Evolutionary conservation across 2,113 vertebrate species (phyloP), one percentile per base, ranked within the genome.

Genomic region (Catagonus wagneri): DNA sequence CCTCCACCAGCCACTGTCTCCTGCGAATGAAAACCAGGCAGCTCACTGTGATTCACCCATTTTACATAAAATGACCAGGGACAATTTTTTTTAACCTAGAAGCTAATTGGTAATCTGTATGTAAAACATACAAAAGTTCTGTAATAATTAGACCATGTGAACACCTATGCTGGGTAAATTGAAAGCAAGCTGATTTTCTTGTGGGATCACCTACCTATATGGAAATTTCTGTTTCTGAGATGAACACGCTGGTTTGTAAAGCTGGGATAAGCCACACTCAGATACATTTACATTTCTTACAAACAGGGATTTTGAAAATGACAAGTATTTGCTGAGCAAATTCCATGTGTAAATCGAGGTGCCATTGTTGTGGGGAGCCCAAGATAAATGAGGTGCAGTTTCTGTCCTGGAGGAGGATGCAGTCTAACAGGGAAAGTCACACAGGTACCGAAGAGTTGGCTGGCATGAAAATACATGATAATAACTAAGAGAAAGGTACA

Each of bases 291-390:
- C 16, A 36, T 27, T 56, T 96, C 90, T 78, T 71, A 78, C 29
- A 83, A 79, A 7, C 22, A 54, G 71, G 80, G 58, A 63, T 56
- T 92, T 88, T 83, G 65, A 83, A 96, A 93, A 79, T 84, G 44
- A 44, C 17, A 78, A 54, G 81, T 69, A 87, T 68, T 78, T 91
- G 76, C 65, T 79, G 76, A 93, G 61, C 20, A 78, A 32, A 6
- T 65, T 88, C 86, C 79, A 1, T 39, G 14, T 76, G 39, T 83
- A 83, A 72, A 50, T 72, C 4, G 60, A 86, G 50, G 34, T 1
- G 34, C 7, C 34, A 1, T n/a, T 71, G 50, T 22, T 88, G 4
- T 32, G 22, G 5, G 71, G 36, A 91, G 60, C 27, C n/a, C 50
- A 22, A 58, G 20, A 76, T 71, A 50, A 44, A 93, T 76, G 29